phyloP scores from a whole-genome alignment of 1,140 invertebrate genomes.

The Atta cephalotes region DNA sequence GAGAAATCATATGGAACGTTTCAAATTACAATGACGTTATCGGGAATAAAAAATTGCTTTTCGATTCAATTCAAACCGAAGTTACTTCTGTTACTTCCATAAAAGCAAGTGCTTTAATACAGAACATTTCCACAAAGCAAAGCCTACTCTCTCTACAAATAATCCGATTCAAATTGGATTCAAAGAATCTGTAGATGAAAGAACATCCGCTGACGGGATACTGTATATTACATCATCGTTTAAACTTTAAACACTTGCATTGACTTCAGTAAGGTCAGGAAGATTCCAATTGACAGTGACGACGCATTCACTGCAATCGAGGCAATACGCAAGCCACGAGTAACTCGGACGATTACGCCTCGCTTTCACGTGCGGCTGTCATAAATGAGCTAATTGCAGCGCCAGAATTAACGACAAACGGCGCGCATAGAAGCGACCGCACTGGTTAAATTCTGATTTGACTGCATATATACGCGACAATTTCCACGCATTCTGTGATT shows the following conservation, averaged over 20 bases:
- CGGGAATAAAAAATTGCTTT: not conserved
- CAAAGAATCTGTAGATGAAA: constrained; percentile 48
- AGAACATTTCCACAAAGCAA: constrained; percentile 15
- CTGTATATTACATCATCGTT: constrained; percentile 36
- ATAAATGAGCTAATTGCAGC: constrained; percentile 52
- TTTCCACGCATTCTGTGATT: constrained; percentile 30
- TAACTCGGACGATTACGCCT: constrained; percentile 43
- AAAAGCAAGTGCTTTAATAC: not conserved
- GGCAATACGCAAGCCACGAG: constrained; percentile 9
- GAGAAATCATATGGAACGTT: not conserved
- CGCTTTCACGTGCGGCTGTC: constrained; percentile 43
- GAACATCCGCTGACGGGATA: constrained; percentile 24
- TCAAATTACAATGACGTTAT: not conserved
- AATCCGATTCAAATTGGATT: constrained; percentile 10
- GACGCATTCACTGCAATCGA: constrained; percentile 41
- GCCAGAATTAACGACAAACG: constrained; percentile 58
- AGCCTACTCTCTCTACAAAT: not conserved
- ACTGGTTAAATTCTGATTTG: constrained; percentile 49
- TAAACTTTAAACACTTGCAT: constrained; percentile 45
- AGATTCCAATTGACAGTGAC: constrained; percentile 56
- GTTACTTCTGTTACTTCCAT: not conserved
- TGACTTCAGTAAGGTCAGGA: constrained; percentile 54
- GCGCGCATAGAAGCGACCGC: constrained; percentile 39
- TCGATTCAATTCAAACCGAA: not conserved
- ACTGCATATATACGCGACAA: constrained; percentile 27